Evolutionary conservation across 2,797 vertebrate species (phyloP), one percentile per base, ranked within the genome.

Genomic region (Apodemus agrarius): DNA sequence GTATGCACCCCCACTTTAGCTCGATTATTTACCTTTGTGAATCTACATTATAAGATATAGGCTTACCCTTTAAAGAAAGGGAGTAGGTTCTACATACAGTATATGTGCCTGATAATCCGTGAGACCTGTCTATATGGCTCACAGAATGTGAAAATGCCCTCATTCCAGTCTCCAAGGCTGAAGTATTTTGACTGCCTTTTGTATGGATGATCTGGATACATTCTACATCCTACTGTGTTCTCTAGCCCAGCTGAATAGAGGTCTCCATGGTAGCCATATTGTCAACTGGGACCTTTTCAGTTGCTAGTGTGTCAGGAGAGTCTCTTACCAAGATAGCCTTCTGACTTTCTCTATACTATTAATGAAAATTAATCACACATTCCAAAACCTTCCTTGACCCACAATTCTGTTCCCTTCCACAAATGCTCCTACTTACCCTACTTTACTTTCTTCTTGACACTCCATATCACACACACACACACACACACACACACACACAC

Each of bases 131-230:
- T 49, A 79, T 8, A 3, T 83, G 31, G 5, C 26, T 40, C 4
- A 52, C n/a, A 91, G 46, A 72, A 63, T 61, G 19, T n/a, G 16
- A 16, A 63, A 13, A 9, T 14, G 59, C 2, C 22, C 26, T 74
- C 22, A 3, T n/a, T 0, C 2, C 49, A 37, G n/a, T 37, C 43
- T 29, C 0, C 9, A 29, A 14, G 10, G 24, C 34, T n/a, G 19
- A 57, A 63, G 26, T 19, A 4, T 37, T 75, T 19, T 79, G 6
- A 49, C 17, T 67, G 3, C 5, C 10, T 9, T 22, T 22, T 19
- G 1, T 57, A 26, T 81, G 17, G 67, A 21, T 76, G 16, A 43
- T 3, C 22, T 22, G 11, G 3, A 40, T 54, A 22, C 46, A 16
- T 80, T 65, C 67, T 21, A 16, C 34, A 13, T 16, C 6, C 22